Base-by-base conservation (phyloP, 2,113 vertebrate species). In the Oxygymnocypris stewartii region DNA sequence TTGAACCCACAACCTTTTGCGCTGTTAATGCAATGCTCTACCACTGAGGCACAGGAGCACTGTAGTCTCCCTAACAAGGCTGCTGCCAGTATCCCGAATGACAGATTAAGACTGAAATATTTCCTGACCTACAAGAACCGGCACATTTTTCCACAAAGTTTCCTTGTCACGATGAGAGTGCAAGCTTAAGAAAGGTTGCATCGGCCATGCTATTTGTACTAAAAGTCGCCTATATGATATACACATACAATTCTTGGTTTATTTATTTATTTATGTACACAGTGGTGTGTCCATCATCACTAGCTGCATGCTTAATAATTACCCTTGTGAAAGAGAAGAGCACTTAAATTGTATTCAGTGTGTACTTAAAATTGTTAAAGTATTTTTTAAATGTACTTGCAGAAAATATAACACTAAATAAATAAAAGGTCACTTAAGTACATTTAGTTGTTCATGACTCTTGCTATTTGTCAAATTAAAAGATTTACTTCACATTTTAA, bases 41-140 rank as follows among this genome's bases (percentile, higher is more conserved):
- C n/a, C n/a, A n/a, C n/a, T n/a, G n/a, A n/a, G n/a, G n/a, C n/a
- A n/a, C n/a, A n/a, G n/a, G n/a, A 84, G 35, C 23, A 3, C 44
- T 42, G 79, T 25, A 51, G 49, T 82, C 69, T 82, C 2, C 80
- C 80, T 69, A 49, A 23, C 69, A 82, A 31, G 61, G 80, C 18
- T 51, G 51, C 18, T 69, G 61, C 14, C 28, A 69, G 61, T 69
- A 6, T 86, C 9, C 23, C 40, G 25, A 54, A 51, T 6, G 73
- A 61, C 85, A 91, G 87, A 90, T 91, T 88, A 90, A 40, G 67
- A n/a, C 88, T 89, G 86, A 90, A 91, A 84, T 31, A 76, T 87
- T 86, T 91, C 79, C 84, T 90, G 88, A 85, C 79, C 77, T 83
- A 87, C 74, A 76, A 61, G 79, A 59, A 85, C 74, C 61, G 6